Evolutionary conservation across 2,888 invertebrate species (phyloP), one percentile per base, ranked within the genome.

Genomic region (Drosophila mercatorum): DNA sequence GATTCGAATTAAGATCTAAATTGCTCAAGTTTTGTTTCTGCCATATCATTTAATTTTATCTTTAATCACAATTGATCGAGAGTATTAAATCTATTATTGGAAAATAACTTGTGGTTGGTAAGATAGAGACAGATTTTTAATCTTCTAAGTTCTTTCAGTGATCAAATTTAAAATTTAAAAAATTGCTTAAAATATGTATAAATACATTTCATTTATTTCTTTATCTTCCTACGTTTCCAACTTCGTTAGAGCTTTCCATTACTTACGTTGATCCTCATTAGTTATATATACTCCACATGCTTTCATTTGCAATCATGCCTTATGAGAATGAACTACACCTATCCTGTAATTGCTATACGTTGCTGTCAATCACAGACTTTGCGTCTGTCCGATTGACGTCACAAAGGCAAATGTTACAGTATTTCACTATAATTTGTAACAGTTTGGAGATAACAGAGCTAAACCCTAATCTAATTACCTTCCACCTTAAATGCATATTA

Each of bases 371-470:
- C 68, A 66, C 28, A 68, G 68, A 64, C 62, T 46, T 38, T 3
- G 52, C 36, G 64, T 58, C 67, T 60, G 36, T 68, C 22, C 47
- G n/a, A 78, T 79, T 78, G 75, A 75, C 78, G 78, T 78, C 78
- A 78, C 41, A 17, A 44, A 11, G 6, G 43, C 38, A 61, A 51
- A 51, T 51, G 2, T 17, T 68, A 53, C 49, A 65, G 53, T n/a
- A 61, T 63, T 72, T 64, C 56, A 55, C 55, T 73, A 67, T 68
- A 73, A 64, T 67, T 77, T 76, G 52, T 69, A 65, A 61, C 49
- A 53, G 28, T 38, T 40, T 17, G 53, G 40, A 17, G 79, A 78
- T 78, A 75, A 72, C 49, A 26, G 49, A 28, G 17, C 17, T 53
- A 62, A 65, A 53, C 74, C 49, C 22, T 49, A 38, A 34, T 34